Conservation (phyloP, 2,888 invertebrate genomes). For the Thelaira solivaga region DNA sequence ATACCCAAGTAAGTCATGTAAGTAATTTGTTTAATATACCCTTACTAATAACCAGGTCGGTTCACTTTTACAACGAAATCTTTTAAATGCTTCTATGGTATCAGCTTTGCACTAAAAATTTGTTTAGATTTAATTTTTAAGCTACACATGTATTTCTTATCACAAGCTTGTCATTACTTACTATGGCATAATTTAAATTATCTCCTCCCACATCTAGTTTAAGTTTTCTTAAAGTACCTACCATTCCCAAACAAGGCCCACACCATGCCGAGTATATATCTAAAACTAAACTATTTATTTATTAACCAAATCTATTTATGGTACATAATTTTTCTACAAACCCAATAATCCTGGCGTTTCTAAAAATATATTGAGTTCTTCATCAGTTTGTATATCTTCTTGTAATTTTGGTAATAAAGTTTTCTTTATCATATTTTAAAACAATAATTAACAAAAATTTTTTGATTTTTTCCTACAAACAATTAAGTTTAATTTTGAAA, state of each 20-base stretch:
- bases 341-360: conserved; percentile 87
- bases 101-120: conserved; percentile 81
- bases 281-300: conserved; percentile 79
- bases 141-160: neutral
- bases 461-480: neutral
- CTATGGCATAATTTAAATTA: conserved; percentile 83
- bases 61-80: conserved; percentile 89
- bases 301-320: neutral
- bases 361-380: conserved; percentile 89
- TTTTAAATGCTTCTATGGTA: conserved; percentile 83
- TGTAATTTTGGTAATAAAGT: conserved; percentile 87
- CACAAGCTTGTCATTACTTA: conserved; percentile 60
- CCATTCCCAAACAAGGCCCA: conserved; percentile 91
- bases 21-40: conserved; percentile 78
- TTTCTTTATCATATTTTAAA: conserved; percentile 82
- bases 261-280: conserved; percentile 96
- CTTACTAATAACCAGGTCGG: conserved; percentile 93
- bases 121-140: too few relatives aligned
- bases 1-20: conserved; percentile 23
- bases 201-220: conserved; percentile 93
- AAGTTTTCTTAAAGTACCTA: conserved; percentile 88
- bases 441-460: too few relatives aligned
- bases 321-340: conserved; percentile 71
- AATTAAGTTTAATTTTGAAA: too few relatives aligned
- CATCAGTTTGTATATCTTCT: conserved; percentile 87